Percentiles rank a stretch among this genome's conserved stretches.
Evolutionary conservation across 2,113 vertebrate genomes (phyloP).

Genomic region (Mola mola): DNA sequence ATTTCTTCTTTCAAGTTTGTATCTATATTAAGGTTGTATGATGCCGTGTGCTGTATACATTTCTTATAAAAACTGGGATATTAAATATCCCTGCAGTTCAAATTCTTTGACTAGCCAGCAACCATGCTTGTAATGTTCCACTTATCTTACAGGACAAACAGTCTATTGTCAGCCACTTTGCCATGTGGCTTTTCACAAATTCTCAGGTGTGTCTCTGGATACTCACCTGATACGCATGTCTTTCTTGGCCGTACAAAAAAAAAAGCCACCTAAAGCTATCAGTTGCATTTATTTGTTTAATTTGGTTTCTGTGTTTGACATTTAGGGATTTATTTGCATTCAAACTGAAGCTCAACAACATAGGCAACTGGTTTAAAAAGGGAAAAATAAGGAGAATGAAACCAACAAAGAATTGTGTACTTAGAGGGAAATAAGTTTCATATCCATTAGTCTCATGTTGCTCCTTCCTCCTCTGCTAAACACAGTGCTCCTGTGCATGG

Average conservation of each 20-base stretch:
- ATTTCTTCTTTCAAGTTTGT: too few species aligned
- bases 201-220: not conserved
- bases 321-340: constrained; percentile 56
- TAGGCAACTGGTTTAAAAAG: constrained; percentile 53
- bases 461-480: constrained; percentile 34
- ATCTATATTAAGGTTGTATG: too few species aligned
- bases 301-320: constrained; percentile 73
- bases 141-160: constrained; percentile 11
- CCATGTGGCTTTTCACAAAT: not conserved
- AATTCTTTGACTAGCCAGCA: too few species aligned
- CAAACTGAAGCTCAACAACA: constrained; percentile 55
- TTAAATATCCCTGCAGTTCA: too few species aligned
- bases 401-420: constrained; percentile 22
- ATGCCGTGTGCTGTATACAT: too few species aligned
- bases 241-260: constrained; percentile 1
- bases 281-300: constrained; percentile 64
- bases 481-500: constrained; percentile 20
- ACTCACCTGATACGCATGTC: too few species aligned
- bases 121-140: too few species aligned
- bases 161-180: not conserved
- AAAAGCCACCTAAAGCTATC: constrained; percentile 8
- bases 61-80: too few species aligned
- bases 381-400: constrained; percentile 25
- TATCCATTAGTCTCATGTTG: constrained; percentile 41
- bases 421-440: constrained; percentile 34